Conservation (phyloP, 2,113 vertebrate species). For the Panthera uncia region DNA sequence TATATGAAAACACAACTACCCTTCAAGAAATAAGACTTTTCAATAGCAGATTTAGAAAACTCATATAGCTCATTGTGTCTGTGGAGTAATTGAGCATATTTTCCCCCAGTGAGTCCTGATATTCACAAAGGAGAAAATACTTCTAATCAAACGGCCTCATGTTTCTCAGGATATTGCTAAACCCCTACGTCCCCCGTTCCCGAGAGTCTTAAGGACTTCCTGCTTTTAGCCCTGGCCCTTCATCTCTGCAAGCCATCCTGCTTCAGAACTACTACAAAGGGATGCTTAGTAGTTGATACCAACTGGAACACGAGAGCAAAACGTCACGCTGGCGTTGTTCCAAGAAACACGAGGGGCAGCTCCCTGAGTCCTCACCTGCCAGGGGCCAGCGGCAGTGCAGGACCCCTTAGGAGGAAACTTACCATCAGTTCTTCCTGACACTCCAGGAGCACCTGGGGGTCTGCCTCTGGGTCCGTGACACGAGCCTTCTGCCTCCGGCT, state of each 20-base stretch:
- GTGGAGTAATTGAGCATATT: rapidly evolving
- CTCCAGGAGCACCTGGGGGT: conserved; percentile 79
- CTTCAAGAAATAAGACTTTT: not conserved
- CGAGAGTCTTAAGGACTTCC: not conserved
- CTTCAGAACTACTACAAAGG: too few relatives aligned
- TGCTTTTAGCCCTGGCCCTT: not conserved
- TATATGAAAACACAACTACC: not conserved
- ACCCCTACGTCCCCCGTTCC: rapidly evolving
- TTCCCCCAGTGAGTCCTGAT: not conserved
- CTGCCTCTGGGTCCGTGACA: conserved; percentile 64
- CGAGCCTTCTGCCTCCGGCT: conserved; percentile 79
- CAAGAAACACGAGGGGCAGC: not conserved
- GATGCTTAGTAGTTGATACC: not conserved
- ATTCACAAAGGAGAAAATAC: not conserved
- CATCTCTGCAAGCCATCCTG: not conserved
- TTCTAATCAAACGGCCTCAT: not conserved
- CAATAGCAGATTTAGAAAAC: not conserved
- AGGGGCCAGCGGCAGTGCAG: not conserved
- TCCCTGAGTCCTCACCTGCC: rapidly evolving
- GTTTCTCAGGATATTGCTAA: not conserved
- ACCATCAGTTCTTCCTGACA: conserved; percentile 87
- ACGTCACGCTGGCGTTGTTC: not conserved
- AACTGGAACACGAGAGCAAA: rapidly evolving
- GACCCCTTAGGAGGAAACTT: not conserved
- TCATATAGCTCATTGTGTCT: not conserved